Conservation (phyloP, 2,113 vertebrate species). For the Sialia sialis region DNA sequence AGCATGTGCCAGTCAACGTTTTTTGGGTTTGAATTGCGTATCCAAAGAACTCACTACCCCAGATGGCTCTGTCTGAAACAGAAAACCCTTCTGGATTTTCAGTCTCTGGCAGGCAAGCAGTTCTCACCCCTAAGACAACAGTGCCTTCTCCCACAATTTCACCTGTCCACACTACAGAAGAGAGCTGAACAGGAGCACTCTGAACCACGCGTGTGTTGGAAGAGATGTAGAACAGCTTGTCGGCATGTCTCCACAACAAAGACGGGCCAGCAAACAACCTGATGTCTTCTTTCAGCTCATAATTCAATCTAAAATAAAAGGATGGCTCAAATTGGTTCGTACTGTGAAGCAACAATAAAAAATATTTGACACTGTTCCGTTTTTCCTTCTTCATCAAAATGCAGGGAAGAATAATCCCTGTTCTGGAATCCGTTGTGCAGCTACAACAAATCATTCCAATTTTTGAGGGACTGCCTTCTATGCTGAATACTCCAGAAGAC, state of each 20-base stretch:
- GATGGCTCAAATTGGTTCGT: conserved; percentile 70
- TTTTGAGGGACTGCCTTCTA: conserved; percentile 33
- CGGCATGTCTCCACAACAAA: conserved; percentile 78
- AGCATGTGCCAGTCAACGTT: conserved; percentile 49
- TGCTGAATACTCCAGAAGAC: conserved; percentile 57
- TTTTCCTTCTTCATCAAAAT: conserved; percentile 71
- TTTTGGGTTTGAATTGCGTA: conserved; percentile 73
- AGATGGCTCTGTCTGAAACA: conserved; percentile 50
- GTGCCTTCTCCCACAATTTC: conserved; percentile 70
- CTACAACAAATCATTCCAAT: conserved; percentile 74
- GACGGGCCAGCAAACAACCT: conserved; percentile 82
- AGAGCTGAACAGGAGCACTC: conserved; percentile 72
- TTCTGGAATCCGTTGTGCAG: conserved; percentile 71
- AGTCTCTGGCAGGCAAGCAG: neutral
- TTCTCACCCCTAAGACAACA: conserved; percentile 75
- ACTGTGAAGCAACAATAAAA: conserved; percentile 74
- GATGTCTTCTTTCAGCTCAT: conserved; percentile 73
- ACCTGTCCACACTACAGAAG: conserved; percentile 76
- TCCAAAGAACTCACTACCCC: conserved; percentile 63
- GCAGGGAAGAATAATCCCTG: conserved; percentile 74
- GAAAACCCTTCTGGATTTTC: neutral
- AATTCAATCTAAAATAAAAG: conserved; percentile 76
- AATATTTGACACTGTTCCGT: conserved; percentile 64
- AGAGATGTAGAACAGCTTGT: conserved; percentile 75
- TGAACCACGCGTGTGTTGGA: conserved; percentile 54